Conservation (phyloP, 2,888 invertebrate species). For the Hypercompe scribonia region DNA sequence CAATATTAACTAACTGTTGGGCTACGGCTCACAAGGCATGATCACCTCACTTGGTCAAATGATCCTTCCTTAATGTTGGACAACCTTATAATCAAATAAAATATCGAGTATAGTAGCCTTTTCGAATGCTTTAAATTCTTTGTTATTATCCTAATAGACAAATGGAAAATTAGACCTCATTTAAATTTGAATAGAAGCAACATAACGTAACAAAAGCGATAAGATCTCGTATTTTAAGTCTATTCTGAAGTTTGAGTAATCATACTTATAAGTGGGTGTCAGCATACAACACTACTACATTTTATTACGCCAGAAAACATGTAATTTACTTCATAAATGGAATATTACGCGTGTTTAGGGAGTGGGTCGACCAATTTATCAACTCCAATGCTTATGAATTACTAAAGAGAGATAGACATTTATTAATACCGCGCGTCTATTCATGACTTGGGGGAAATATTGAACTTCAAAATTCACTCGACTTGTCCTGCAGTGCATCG, state of each 20-base stretch:
- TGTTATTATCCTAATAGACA: conserved; percentile 9
- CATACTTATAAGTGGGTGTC: conserved; percentile 29
- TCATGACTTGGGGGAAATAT: conserved; percentile 36
- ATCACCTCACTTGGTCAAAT: too few relatives aligned
- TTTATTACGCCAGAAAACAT: conserved; percentile 20
- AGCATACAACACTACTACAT: conserved; percentile 18
- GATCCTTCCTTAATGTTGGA: too few relatives aligned
- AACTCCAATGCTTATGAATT: conserved; percentile 39
- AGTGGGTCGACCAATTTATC: conserved; percentile 30
- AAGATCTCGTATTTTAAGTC: conserved; percentile 23
- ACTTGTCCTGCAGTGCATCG: conserved; percentile 34
- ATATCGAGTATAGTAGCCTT: conserved; percentile 43
- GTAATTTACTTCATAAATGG: conserved; percentile 23
- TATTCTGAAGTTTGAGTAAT: conserved; percentile 26
- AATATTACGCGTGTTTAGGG: conserved; percentile 9
- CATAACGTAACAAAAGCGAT: conserved; percentile 20
- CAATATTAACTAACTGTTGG: too few relatives aligned
- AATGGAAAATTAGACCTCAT: too few relatives aligned
- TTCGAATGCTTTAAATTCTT: conserved; percentile 31
- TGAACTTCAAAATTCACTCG: conserved; percentile 31
- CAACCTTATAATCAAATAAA: conserved; percentile 66
- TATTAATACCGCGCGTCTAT: conserved; percentile 42
- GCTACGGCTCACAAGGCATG: too few relatives aligned
- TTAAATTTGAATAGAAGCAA: conserved; percentile 14
- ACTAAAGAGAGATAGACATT: conserved; percentile 36